Conservation (phyloP, 2,113 vertebrate genomes). For the Tachysurus fulvidraco region DNA sequence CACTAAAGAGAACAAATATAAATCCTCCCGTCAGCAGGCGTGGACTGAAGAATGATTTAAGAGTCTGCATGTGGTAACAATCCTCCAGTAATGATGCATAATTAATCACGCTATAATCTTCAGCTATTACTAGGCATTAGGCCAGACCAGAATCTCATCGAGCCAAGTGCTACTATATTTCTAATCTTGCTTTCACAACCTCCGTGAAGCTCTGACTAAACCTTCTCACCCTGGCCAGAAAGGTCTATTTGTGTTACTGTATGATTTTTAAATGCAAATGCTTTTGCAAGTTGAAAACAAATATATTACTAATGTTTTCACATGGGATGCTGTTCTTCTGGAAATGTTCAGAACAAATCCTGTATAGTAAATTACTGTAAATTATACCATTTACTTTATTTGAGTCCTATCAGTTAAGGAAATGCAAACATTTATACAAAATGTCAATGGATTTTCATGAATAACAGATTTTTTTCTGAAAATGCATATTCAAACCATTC, state of each 20-base stretch:
- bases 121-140: slow-evolving; percentile 38
- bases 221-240: background rate
- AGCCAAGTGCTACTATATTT: slow-evolving; percentile 33
- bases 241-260: background rate
- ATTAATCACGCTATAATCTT: slow-evolving; percentile 52
- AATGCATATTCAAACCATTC: background rate
- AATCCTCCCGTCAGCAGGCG: slow-evolving; percentile 35
- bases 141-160: slow-evolving; percentile 29
- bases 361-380: background rate
- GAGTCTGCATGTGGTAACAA: slow-evolving; percentile 54
- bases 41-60: slow-evolving; percentile 27
- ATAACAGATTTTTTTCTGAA: background rate
- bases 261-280: background rate
- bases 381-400: background rate
- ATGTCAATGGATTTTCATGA: background rate
- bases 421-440: background rate
- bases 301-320: background rate
- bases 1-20: background rate
- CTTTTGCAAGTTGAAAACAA: background rate
- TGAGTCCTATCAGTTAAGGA: background rate
- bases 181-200: slow-evolving; percentile 52
- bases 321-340: background rate
- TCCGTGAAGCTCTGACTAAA: slow-evolving; percentile 32
- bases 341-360: no score
- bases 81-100: slow-evolving; percentile 46